These are phyloP conservation scores for Serinus canaria DNA, from an alignment of 2,113 vertebrate species.

Conservation along the genomic window DNA sequence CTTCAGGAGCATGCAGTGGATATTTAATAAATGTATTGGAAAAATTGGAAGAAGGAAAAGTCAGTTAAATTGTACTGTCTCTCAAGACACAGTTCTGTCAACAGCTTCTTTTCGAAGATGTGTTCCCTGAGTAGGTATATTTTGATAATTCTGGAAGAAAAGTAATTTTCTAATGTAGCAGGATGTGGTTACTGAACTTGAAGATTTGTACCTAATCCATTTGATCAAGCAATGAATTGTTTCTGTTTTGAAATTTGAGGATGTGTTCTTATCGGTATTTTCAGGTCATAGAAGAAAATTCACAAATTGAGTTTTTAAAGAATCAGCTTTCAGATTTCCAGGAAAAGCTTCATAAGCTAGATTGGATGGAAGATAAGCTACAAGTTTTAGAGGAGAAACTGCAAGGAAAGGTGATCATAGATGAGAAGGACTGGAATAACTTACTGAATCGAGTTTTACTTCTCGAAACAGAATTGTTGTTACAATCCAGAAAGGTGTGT, in stretches of 20 bases:
- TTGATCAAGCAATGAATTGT: neutral
- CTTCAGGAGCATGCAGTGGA: neutral
- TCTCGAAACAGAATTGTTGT: slow-evolving; percentile 85
- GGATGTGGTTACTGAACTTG: neutral
- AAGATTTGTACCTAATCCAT: neutral
- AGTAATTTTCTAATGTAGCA: neutral
- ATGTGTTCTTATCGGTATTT: neutral
- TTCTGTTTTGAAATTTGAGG: neutral
- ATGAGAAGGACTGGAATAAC: slow-evolving; percentile 85
- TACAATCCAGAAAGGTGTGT: slow-evolving; percentile 75
- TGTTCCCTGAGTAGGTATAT: neutral
- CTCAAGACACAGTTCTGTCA: neutral
- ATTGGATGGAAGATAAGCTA: slow-evolving; percentile 75
- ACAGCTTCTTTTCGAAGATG: neutral
- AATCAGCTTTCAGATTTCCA: slow-evolving; percentile 75
- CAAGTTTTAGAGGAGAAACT: slow-evolving; percentile 75
- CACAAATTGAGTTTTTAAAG: slow-evolving; percentile 72
- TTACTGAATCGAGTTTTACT: slow-evolving; percentile 85
- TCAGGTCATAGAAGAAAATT: slow-evolving; percentile 61
- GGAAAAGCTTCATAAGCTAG: slow-evolving; percentile 72
- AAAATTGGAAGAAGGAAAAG: neutral
- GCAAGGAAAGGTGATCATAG: slow-evolving; percentile 79
- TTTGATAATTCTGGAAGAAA: neutral
- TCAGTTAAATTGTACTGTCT: neutral
- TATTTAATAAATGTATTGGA: neutral